Evolutionary conservation across 2,797 vertebrate genomes (phyloP), one percentile per base, ranked within the genome.

Genomic region (Poecilia velifera): DNA sequence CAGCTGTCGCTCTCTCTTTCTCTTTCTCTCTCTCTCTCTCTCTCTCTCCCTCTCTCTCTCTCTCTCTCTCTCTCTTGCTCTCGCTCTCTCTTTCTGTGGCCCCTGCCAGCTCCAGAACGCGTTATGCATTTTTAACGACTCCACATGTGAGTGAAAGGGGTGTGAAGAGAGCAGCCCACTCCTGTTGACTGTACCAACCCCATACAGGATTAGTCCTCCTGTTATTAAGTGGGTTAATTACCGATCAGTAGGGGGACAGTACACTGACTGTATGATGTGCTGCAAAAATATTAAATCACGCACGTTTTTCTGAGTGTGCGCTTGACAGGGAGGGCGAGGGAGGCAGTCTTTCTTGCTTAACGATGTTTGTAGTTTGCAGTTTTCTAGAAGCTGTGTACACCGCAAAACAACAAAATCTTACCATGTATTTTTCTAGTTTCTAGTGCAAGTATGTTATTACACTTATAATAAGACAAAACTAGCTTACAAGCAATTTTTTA

Each of bases 51-150:
- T 43, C 8, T 43, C 82, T 90, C 82, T 90, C 80, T 84, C 66
- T 5, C 43, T 43, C 43, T 46, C 82, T 90, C 82, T 90, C 82
- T 84, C 49, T 51, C 20, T 22, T 80, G 89, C 82, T 90, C 82
- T 89, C 81, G 89, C 80, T 84, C 47, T 49, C 18, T 20, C 82
- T 90, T 81, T 90, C 83, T 84, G 59, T 6, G 41, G 76, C 81
- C 86, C 41, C 76, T 71, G 73, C 72, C 80, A 80, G 66, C 78
- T 78, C 76, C 66, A 49, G 41, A 86, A 82, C 45, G 84, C 49
- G 64, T 73, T 81, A 89, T 93, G 78, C 82, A 93, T 93, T 88
- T 92, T 94, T 91, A 90, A 93, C 92, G 83, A 92, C 75, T 64
- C 73, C 80, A 77, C 59, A 22, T 46, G 41, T 66, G 76, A 77